Percentiles rank a stretch among this genome's conserved stretches.
These are phyloP conservation scores for Drosophila elegans DNA, from an alignment of 1,140 invertebrate species.

Conservation along the genomic window DNA sequence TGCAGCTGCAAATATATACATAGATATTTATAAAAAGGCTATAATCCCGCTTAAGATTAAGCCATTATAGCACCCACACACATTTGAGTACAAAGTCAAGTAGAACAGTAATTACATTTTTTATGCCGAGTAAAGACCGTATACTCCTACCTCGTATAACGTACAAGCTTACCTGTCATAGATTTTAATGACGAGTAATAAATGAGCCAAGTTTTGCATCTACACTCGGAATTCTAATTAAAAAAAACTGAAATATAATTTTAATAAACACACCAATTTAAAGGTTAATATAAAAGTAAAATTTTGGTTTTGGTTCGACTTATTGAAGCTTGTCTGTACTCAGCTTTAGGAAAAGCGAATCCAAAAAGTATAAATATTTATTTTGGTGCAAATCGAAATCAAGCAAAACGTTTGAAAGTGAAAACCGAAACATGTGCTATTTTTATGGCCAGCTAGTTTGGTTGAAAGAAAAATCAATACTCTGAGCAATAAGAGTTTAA, in stretches of 20 bases:
- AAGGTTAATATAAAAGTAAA: too few species aligned
- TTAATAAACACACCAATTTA: too few species aligned
- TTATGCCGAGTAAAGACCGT: background rate
- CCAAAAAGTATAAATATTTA: slow-evolving; percentile 10
- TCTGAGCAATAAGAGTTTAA: background rate
- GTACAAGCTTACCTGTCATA: background rate
- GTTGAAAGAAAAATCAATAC: background rate
- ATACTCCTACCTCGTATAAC: background rate
- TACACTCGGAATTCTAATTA: background rate
- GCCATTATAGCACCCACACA: too few species aligned
- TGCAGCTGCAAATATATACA: background rate
- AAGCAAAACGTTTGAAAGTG: slow-evolving; percentile 4
- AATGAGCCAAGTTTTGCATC: slow-evolving; percentile 2
- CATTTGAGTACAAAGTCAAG: background rate
- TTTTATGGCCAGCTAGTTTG: slow-evolving; percentile 6
- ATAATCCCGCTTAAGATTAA: background rate
- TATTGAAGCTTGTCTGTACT: background rate
- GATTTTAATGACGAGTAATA: background rate
- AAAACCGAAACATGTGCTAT: slow-evolving; percentile 14
- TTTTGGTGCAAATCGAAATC: slow-evolving; percentile 8
- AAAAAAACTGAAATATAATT: background rate
- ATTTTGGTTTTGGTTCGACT: background rate
- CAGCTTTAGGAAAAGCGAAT: background rate
- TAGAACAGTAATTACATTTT: background rate
- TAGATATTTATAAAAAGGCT: background rate